Base-by-base conservation (phyloP, 2,888 invertebrate species). In the Meiosimyza platycephala region DNA sequence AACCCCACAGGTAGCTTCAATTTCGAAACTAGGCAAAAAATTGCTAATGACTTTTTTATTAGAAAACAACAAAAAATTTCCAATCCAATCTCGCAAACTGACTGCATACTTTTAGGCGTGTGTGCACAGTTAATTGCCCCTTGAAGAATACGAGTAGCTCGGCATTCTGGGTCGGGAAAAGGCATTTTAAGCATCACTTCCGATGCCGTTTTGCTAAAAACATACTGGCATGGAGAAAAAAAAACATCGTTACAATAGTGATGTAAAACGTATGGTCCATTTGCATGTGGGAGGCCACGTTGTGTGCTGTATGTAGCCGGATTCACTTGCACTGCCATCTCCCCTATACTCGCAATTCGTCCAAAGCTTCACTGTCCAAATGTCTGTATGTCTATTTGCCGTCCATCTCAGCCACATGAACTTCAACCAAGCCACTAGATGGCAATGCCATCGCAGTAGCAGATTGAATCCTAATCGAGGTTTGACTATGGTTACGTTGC, bases 401-500 rank as follows among this genome's bases (percentile, higher is more conserved):
- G 70, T 15, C 57, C 57, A 47, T 63, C 63, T 40, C 47, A 16
- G n/a, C 40, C 11, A 12, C 40, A 18, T 63, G 33, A 47, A 54
- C 18, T 40, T 67, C 67, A 67, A 18, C 67, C 3, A 33, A 28
- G 40, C 54, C 54, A 40, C 9, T 40, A 40, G 6, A 40, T 40
- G 40, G 40, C 40, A 40, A 40, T 40, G 40, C 40, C 40, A 69
- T 76, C 75, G 74, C 54, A 40, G 77, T 82, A 82, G 79, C 81
- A 82, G 82, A 82, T 85, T 85, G 82, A 85, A 82, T 83, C 82
- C 84, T 84, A 85, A 85, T 84, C 84, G 82, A 80, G 85, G 85
- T 82, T 84, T 84, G 85, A 83, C 84, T 85, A 81, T 83, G 84
- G 84, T 83, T 82, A 85, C 84, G 81, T 83, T 85, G 84, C 83